These are phyloP conservation scores for Salvator merianae DNA, from an alignment of 2,113 vertebrate species.

Conservation along the genomic window DNA sequence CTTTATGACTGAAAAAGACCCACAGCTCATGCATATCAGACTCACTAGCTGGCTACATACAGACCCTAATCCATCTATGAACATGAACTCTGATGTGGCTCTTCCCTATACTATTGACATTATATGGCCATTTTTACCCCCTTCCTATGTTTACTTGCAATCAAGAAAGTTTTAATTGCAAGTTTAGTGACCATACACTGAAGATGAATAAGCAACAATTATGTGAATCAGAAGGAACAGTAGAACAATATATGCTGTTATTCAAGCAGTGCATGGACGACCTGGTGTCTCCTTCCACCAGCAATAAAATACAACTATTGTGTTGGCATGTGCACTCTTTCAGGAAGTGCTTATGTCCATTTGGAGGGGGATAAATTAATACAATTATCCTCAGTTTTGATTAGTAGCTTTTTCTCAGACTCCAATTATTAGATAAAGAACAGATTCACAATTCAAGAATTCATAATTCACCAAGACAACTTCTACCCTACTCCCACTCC, in stretches of 20 bases:
- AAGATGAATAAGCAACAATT: neutral
- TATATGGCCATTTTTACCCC: neutral
- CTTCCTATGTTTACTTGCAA: neutral
- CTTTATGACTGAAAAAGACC: no score
- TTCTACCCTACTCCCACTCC: neutral
- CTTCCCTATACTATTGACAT: neutral
- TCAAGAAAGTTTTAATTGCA: no score
- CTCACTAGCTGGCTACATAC: no score
- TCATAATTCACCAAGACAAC: no score
- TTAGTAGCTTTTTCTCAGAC: neutral
- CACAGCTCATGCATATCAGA: no score
- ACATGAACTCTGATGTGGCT: neutral
- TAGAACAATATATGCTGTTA: neutral
- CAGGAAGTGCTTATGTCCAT: neutral
- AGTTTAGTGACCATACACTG: no score
- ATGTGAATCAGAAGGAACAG: neutral
- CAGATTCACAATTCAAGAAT: neutral
- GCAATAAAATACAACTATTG: constrained; percentile 14
- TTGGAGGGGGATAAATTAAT: neutral
- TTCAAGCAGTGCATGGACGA: neutral
- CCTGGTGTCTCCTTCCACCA: neutral
- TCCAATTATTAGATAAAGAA: neutral
- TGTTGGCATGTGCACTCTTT: neutral
- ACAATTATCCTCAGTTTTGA: neutral
- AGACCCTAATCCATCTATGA: no score